Evolutionary conservation across 2,113 vertebrate genomes (phyloP).

Genomic region (Tachycineta bicolor): DNA sequence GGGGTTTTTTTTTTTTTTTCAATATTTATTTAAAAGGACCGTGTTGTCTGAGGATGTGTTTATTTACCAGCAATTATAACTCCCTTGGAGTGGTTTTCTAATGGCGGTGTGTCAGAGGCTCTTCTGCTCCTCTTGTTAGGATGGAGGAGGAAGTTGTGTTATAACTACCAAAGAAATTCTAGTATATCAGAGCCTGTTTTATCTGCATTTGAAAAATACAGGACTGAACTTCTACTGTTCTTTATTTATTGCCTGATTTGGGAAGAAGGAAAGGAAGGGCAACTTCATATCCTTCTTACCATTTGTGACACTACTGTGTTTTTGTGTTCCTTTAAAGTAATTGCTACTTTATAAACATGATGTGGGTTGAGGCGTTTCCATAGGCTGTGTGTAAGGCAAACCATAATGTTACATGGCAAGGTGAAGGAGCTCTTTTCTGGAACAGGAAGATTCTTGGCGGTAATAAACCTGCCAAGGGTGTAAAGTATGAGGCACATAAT

Average conservation of each 20-base stretch:
- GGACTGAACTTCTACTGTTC: neutral
- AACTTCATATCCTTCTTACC: neutral
- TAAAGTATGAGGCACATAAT: neutral
- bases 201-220: neutral
- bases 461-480: neutral
- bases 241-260: neutral
- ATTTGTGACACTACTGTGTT: neutral
- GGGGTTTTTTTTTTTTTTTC: neutral
- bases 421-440: neutral
- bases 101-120: constrained; percentile 22
- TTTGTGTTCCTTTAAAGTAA: neutral
- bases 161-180: neutral
- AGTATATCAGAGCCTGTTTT: neutral
- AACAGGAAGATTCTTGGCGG: neutral
- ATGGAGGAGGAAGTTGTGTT: neutral
- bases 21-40: neutral
- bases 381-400: neutral
- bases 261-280: neutral
- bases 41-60: neutral
- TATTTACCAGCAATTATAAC: neutral
- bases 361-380: accelerated
- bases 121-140: neutral
- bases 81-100: neutral
- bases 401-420: neutral
- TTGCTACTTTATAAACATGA: neutral